Percentiles rank a stretch among this genome's conserved stretches.
These are phyloP conservation scores for Halisarca cf. caerulea DNA, from an alignment of 37 sponge, comb jelly and placozoan species.

Conservation along the genomic window DNA sequence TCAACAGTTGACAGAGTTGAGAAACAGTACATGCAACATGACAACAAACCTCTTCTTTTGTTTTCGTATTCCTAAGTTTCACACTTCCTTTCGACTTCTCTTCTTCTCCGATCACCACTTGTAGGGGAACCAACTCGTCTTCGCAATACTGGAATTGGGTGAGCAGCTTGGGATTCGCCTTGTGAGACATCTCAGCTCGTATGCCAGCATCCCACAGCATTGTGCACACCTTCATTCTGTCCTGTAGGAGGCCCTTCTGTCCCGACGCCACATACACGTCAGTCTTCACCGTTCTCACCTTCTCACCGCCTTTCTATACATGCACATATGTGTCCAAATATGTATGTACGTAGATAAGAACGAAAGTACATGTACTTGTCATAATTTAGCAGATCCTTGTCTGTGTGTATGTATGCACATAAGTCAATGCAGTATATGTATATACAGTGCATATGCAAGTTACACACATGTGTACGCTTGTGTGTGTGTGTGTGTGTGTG, in stretches of 20 bases:
- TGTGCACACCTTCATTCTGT: conserved; percentile 83
- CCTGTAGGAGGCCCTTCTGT: conserved; percentile 82
- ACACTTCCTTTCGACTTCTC: conserved; percentile 81
- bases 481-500: neutral
- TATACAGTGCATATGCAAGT: neutral
- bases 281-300: conserved; percentile 77
- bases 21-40: too few relatives aligned
- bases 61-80: conserved; percentile 71
- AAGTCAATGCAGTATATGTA: neutral
- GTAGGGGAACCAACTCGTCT: conserved; percentile 66
- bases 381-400: neutral
- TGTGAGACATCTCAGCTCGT: conserved; percentile 89
- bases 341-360: neutral
- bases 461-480: neutral
- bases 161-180: conserved; percentile 91
- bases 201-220: conserved; percentile 91
- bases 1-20: too few relatives aligned
- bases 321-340: neutral
- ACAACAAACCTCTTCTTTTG: conserved; percentile 84
- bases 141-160: conserved; percentile 98
- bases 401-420: neutral
- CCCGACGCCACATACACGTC: conserved; percentile 93
- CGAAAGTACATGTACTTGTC: neutral
- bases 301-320: neutral
- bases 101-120: conserved; percentile 82